Conservation (phyloP, 2,888 invertebrate species). For the Heliconius sara region DNA sequence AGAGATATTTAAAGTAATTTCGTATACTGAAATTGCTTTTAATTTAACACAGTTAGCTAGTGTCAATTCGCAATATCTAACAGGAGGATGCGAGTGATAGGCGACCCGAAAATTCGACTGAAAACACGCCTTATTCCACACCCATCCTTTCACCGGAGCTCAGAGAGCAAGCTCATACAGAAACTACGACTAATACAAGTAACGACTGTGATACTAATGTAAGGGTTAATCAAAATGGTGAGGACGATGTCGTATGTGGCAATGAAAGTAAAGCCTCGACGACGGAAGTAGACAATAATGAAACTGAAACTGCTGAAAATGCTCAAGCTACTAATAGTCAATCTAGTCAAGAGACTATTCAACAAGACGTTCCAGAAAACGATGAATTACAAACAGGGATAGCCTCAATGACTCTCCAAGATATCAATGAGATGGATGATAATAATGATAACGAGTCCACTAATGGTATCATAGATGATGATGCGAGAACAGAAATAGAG, state of each 20-base stretch:
- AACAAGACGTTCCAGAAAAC: constrained; percentile 41
- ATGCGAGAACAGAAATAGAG: constrained; percentile 48
- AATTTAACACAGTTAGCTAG: constrained; percentile 49
- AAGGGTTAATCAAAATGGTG: constrained; percentile 72
- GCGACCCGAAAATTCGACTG: constrained; percentile 69
- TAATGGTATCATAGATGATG: constrained; percentile 46
- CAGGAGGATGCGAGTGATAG: constrained; percentile 80
- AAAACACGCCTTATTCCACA: constrained; percentile 72
- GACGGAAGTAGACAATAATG: constrained; percentile 43
- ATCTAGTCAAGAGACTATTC: constrained; percentile 50
- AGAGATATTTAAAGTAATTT: constrained; percentile 15
- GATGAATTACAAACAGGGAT: constrained; percentile 43
- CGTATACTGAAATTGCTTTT: constrained; percentile 20
- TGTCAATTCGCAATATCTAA: constrained; percentile 70
- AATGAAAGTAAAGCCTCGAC: constrained; percentile 54
- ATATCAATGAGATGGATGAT: constrained; percentile 3
- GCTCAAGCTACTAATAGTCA: constrained; percentile 62
- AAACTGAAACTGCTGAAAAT: constrained; percentile 48
- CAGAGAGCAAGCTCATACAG: constrained; percentile 55
- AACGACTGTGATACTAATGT: constrained; percentile 81
- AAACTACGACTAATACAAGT: constrained; percentile 76
- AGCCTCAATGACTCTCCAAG: constrained; percentile 41
- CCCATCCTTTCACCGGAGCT: constrained; percentile 70
- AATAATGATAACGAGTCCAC: constrained; percentile 44
- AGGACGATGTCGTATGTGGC: constrained; percentile 80